Base-by-base conservation (phyloP, 2,888 invertebrate genomes). In the Aspidapion aeneum region DNA sequence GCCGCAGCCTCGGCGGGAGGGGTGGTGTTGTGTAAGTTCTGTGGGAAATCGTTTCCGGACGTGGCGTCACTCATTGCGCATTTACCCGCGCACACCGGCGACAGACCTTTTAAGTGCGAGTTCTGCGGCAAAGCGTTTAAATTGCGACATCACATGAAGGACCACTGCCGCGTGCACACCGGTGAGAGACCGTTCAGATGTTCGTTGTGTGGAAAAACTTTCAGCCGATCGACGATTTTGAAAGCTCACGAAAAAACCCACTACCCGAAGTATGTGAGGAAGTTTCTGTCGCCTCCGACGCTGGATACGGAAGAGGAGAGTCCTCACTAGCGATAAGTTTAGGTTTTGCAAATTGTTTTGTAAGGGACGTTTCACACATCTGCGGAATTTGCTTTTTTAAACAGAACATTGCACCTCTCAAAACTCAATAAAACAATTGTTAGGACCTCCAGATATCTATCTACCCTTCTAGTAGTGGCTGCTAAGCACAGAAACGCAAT, bases 111-210 rank as follows among this genome's bases (percentile, higher is more conserved):
- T 82, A 94, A 93, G 83, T 94, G 94, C 84, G 94, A 94, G 81
- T 94, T 93, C 83, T 94, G 94, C 82, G 94, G 94, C 69, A 94
- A 94, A 82, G 94, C 94, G 73, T 94, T 94, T 85, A 94, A 94
- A 80, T 83, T 94, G 77, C 86, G 94, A 68, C 94, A 94, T 80
- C 94, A 94, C 83, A 94, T 94, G 94, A 94, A 94, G 82, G 94
- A 94, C 83, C 94, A 94, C 80, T 94, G 93, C 83, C 88, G 94
- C 76, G 94, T 94, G 68, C 94, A 94, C 80, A 94, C 94, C 73
- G 94, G 94, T 72, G 94, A 94, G 80, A 85, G 94, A 72, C 94
- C 94, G 56, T 94, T 94, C 84, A 87, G 93, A 74, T 94, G 94
- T 81, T 88, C 90, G 67, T 84, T 94, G 73, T 94, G 94, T 81